These are phyloP conservation scores for Stenchaetothrips biformis DNA, from an alignment of 2,888 invertebrate genomes.

Conservation along the genomic window DNA sequence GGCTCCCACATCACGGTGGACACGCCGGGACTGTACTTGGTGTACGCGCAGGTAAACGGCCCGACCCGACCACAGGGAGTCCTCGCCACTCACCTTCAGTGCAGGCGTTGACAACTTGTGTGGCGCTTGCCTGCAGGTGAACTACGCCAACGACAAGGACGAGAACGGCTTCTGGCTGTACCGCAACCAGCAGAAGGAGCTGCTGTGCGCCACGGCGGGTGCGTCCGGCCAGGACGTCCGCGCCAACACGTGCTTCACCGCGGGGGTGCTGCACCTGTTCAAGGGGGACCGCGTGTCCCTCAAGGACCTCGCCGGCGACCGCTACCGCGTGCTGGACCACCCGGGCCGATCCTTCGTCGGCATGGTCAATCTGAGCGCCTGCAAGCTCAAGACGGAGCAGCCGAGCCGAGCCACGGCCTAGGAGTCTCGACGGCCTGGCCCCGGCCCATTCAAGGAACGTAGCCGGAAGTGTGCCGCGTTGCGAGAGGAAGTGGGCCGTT, in stretches of 20 bases:
- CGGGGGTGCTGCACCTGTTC: background rate
- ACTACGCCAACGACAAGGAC: slow-evolving; percentile 14
- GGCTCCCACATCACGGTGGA: background rate
- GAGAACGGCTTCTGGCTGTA: slow-evolving; percentile 15
- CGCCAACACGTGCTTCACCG: slow-evolving; percentile 20
- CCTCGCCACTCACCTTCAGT: background rate
- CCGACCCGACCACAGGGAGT: background rate
- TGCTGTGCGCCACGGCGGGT: background rate
- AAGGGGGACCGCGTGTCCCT: background rate
- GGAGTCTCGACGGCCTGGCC: too few species aligned
- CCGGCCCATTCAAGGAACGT: too few species aligned
- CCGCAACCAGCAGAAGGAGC: background rate
- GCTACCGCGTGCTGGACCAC: slow-evolving; percentile 16
- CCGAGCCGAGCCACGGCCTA: background rate
- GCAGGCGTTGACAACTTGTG: background rate
- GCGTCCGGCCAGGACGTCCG: background rate
- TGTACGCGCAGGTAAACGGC: slow-evolving; percentile 7
- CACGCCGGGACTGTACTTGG: slow-evolving; percentile 4
- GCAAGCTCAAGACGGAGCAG: slow-evolving; percentile 6
- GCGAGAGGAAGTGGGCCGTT: too few species aligned
- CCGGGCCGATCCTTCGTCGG: background rate
- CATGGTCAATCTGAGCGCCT: background rate
- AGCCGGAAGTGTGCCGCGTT: too few species aligned
- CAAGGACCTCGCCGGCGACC: background rate
- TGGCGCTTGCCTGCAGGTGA: background rate